These are phyloP conservation scores for Ornithorhynchus anatinus DNA, from an alignment of 2,113 vertebrate species.

Conservation along the genomic window DNA sequence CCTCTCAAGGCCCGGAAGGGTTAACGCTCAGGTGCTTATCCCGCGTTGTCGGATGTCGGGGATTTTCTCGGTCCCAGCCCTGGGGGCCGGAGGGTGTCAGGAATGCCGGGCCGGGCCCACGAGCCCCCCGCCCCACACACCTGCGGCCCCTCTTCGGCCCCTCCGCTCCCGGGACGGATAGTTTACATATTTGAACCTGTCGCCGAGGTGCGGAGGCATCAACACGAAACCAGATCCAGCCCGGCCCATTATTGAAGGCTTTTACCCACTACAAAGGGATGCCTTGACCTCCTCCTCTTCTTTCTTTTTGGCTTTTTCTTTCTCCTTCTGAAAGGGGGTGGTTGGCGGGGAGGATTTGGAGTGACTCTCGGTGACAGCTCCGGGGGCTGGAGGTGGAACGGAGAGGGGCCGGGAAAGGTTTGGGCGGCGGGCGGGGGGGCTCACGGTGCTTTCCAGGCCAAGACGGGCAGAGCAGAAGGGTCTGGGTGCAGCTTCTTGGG, in stretches of 20 bases:
- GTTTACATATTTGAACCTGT: constrained; percentile 80
- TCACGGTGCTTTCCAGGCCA: too few species aligned
- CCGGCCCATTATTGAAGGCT: constrained; percentile 28
- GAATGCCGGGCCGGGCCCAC: constrained; percentile 72
- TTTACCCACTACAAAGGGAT: constrained; percentile 57
- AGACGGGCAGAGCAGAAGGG: too few species aligned
- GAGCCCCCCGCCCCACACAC: too few species aligned
- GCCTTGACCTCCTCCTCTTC: constrained; percentile 36
- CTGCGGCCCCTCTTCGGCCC: constrained; percentile 67
- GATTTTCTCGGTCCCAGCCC: constrained; percentile 64
- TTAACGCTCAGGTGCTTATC: constrained; percentile 73
- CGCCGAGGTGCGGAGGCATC: constrained; percentile 67
- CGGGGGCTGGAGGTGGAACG: constrained; percentile 17
- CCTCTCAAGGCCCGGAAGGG: constrained; percentile 55
- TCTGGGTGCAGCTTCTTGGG: too few species aligned
- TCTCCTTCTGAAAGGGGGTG: constrained; percentile 40
- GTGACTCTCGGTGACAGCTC: constrained; percentile 49
- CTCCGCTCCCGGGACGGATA: constrained; percentile 54
- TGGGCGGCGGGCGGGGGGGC: too few species aligned
- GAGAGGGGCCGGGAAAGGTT: constrained; percentile 60
- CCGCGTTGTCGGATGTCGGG: constrained; percentile 66
- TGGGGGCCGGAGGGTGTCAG: constrained; percentile 65
- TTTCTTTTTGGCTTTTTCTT: constrained; percentile 35
- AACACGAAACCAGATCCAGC: constrained; percentile 76
- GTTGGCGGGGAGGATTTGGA: constrained; percentile 5